These are phyloP conservation scores for Drosophila siamana DNA, from an alignment of 2,888 invertebrate species.

Conservation along the genomic window DNA sequence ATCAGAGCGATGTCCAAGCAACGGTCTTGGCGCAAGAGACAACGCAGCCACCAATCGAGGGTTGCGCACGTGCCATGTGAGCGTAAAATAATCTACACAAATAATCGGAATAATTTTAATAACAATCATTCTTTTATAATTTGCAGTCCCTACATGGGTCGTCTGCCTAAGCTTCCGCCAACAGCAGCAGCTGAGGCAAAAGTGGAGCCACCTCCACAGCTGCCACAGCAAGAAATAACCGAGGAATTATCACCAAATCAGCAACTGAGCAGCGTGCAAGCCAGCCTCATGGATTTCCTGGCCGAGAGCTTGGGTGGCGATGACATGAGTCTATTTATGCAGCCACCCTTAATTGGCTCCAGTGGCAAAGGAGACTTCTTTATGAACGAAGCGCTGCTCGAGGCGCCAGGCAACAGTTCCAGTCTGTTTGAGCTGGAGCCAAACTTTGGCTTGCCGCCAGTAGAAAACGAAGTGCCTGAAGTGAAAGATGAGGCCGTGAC, in stretches of 20 bases:
- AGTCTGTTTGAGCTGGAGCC: conserved; percentile 71
- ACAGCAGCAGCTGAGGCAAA: background rate
- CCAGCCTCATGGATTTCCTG: conserved; percentile 84
- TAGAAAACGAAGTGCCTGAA: conserved; percentile 11
- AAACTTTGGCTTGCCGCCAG: conserved; percentile 42
- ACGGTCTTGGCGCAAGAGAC: conserved; percentile 8
- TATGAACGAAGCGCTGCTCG: conserved; percentile 74
- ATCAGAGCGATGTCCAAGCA: conserved; percentile 56
- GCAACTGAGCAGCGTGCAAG: conserved; percentile 82
- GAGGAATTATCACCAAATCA: conserved; percentile 29
- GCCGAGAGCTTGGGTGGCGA: conserved; percentile 83
- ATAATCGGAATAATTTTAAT: background rate
- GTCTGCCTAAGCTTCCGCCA: conserved; percentile 64
- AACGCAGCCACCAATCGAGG: conserved; percentile 33
- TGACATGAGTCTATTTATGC: conserved; percentile 79
- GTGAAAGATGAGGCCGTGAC: conserved; percentile 2
- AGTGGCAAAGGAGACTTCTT: conserved; percentile 78
- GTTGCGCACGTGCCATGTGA: conserved; percentile 84
- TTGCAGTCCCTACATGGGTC: conserved; percentile 84
- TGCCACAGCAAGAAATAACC: background rate
- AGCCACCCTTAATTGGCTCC: conserved; percentile 73
- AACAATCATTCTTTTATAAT: background rate
- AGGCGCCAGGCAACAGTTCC: conserved; percentile 57
- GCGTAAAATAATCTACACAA: conserved; percentile 14
- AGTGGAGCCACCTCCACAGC: background rate